These are phyloP conservation scores for Pavo muticus DNA, from an alignment of 2,113 vertebrate species.

Conservation along the genomic window DNA sequence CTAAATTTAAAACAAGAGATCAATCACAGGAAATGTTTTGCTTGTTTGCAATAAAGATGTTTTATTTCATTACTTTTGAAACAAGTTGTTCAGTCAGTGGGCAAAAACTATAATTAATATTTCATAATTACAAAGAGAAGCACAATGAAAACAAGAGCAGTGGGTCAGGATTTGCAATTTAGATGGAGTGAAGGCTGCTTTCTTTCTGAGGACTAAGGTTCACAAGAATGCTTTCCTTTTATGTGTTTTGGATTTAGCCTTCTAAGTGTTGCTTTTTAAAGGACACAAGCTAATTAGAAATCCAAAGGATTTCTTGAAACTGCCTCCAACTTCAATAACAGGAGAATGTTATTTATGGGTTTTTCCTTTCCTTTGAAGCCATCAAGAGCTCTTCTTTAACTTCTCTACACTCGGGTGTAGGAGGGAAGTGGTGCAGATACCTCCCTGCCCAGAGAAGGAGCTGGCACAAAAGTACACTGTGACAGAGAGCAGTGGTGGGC, in stretches of 20 bases:
- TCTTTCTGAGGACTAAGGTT: background rate
- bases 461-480: background rate
- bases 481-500: fast-evolving
- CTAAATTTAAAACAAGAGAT: background rate
- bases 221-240: background rate
- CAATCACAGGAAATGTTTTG: background rate
- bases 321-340: background rate
- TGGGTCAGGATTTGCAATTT: background rate
- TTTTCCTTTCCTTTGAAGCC: background rate
- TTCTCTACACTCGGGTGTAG: background rate
- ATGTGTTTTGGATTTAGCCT: background rate
- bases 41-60: background rate
- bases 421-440: background rate
- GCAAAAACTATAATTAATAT: background rate
- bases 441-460: background rate
- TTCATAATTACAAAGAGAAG: background rate
- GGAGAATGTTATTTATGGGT: background rate
- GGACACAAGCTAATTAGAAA: slow-evolving; percentile 13
- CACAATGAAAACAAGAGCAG: background rate
- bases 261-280: background rate
- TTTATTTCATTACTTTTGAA: background rate
- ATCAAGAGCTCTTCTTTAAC: background rate
- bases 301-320: background rate
- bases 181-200: background rate
- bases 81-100: background rate